Base-by-base conservation (phyloP, 1,140 invertebrate species). In the Drosophila kepulauana region DNA sequence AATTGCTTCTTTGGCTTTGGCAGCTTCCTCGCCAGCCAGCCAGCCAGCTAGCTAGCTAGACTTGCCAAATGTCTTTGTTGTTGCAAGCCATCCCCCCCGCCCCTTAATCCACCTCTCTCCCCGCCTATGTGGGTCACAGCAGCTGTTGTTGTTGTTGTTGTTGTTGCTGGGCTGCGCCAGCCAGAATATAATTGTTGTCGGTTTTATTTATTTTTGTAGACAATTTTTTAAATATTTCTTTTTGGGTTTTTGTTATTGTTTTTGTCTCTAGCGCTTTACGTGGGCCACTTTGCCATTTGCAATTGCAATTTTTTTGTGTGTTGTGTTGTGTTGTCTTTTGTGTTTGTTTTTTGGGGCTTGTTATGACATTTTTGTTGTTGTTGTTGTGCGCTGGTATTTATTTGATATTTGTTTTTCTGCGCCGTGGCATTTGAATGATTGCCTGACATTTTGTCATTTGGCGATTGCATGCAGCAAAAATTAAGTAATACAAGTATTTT, bases 391-490 rank as follows among this genome's bases (percentile, higher is more conserved):
- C 51, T 69, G 33, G 30, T 54, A 41, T 65, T 65, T 33, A 59
- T 57, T 59, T 64, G 35, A 35, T 30, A 49, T 68, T 33, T 38
- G 52, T 59, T 62, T 58, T 86, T 75, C 35, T 72, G 59, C 67
- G 20, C 52, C 66, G 56, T 86, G 81, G 65, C 81, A 85, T 85
- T 85, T 85, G 79, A 86, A 79, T 67, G 78, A 84, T 78, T 81
- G 82, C 35, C 77, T 79, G 81, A 68, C 81, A 84, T 82, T 82
- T 82, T 74, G 54, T 72, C 69, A 65, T 43, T 48, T 63, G 30
- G 41, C 41, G 48, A 54, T 70, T 49, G 33, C 68, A 48, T 2
- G 56, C 49, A 5, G 2, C 25, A 45, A 46, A 45, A 46, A 52
- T 59, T 59, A 20, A 43, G 45, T 66, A 65, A 49, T 63, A 15